phyloP scores from a whole-genome alignment of 2,113 vertebrate species.

The Petromus typicus region DNA sequence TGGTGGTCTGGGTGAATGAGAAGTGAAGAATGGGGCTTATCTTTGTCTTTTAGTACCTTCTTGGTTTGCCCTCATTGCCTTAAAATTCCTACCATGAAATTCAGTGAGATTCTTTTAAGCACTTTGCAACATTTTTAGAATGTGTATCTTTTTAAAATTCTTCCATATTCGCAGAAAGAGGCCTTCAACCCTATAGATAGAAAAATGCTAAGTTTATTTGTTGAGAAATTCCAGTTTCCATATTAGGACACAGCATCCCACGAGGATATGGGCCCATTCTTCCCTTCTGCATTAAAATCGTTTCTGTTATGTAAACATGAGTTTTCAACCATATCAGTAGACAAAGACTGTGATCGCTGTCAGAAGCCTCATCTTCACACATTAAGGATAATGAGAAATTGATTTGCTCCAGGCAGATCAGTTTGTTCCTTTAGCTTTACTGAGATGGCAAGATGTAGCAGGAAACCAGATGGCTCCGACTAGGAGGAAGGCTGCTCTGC shows the following conservation, averaged over 20 bases:
- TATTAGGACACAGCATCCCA: slow-evolving; percentile 34
- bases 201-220: slow-evolving; percentile 54
- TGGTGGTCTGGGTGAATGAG: neutral
- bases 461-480: slow-evolving; percentile 72
- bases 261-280: neutral
- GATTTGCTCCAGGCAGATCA: slow-evolving; percentile 60
- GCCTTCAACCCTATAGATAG: neutral
- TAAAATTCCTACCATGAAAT: neutral
- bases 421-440: slow-evolving; percentile 66
- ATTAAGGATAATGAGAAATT: slow-evolving; percentile 67
- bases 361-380: slow-evolving; percentile 58
- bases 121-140: neutral
- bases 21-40: neutral
- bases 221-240: slow-evolving; percentile 34
- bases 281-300: slow-evolving; percentile 13
- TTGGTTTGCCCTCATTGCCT: neutral
- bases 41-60: neutral
- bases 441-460: slow-evolving; percentile 52
- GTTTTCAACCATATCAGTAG: slow-evolving; percentile 39
- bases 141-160: neutral
- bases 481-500: slow-evolving; percentile 41
- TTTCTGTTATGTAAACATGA: slow-evolving; percentile 71
- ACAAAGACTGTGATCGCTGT: slow-evolving; percentile 47
- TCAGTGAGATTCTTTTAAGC: slow-evolving; percentile 14
- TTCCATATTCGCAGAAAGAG: neutral